Base-by-base conservation (phyloP, 2,888 invertebrate species). In the Lasioglossum leucozonium region DNA sequence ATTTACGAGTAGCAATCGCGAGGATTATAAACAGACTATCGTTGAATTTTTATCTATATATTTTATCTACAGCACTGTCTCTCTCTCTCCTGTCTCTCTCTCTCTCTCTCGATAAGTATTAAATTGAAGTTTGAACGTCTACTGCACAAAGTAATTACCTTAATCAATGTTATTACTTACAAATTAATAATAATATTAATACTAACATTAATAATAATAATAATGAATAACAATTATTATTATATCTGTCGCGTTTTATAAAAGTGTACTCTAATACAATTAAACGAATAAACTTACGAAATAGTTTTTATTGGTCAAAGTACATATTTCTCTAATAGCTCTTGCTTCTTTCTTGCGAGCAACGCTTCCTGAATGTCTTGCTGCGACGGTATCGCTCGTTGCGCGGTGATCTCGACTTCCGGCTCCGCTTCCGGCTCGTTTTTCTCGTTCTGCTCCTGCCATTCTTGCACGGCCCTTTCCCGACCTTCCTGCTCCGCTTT, bases 351-450 rank as follows among this genome's bases (percentile, higher is more conserved):
- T 92, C 98, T 97, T 88, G 97, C 96, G 0, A 99, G 96, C 80
- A 99, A 95, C 0, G 99, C 99, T 92, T 98, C 98, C 94, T 99
- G 99, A 87, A 99, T 97, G 94, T 99, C 99, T 95, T 98, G 97
- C 95, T 99, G 99, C 22, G 98, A 97, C 0, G 99, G 99, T 51
- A 99, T 98, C 11, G 98, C 97, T 72, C 99, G 99, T 94, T 99
- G 98, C 34, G 98, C 97, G 10, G 97, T 97, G 5, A 88, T 91
- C 80, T 91, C 89, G 26, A 90, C 97, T 91, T 97, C 97, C 18
- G 96, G 96, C 87, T 97, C 96, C 69, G 97, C 96, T 2, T 95
- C 94, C 88, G 95, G 94, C 34, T 94, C 93, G 92, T 96, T 96
- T 84, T 95, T 96, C 84, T 95, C 96, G 91, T 96, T 96, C 90